These are phyloP conservation scores for Misgurnus mizolepis DNA, from an alignment of 2,113 vertebrate genomes.

Conservation along the genomic window DNA sequence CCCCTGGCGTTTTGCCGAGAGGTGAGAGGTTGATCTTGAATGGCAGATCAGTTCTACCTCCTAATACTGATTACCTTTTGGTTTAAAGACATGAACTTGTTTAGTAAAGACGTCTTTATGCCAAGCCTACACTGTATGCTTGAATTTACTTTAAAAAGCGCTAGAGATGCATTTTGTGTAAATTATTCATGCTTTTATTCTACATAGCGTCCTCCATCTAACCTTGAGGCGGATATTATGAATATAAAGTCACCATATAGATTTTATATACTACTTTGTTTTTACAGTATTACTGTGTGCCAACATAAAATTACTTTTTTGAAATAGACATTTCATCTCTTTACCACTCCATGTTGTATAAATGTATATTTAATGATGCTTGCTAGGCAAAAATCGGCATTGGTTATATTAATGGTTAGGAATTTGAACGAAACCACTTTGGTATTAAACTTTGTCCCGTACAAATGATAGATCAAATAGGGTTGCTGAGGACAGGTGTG, in stretches of 20 bases:
- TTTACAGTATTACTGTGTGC: not conserved
- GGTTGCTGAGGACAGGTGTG: no score
- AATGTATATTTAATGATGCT: not conserved
- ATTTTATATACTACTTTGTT: not conserved
- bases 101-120: slow-evolving; percentile 58
- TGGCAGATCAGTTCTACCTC: slow-evolving; percentile 62
- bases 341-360: no score
- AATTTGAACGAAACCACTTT: not conserved
- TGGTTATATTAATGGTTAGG: not conserved
- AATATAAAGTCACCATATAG: not conserved
- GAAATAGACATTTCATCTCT: not conserved
- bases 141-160: not conserved
- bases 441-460: not conserved
- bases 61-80: slow-evolving; percentile 67
- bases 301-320: no score
- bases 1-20: slow-evolving; percentile 52
- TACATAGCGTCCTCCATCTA: not conserved
- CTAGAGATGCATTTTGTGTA: not conserved
- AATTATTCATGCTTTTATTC: not conserved
- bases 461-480: no score
- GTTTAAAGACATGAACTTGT: slow-evolving; percentile 46
- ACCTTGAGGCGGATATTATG: not conserved
- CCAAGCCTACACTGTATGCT: not conserved
- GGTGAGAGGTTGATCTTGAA: slow-evolving; percentile 66
- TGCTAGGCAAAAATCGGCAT: not conserved